These are phyloP conservation scores for Meteorus cinctellus DNA, from an alignment of 2,888 invertebrate genomes.

Conservation along the genomic window DNA sequence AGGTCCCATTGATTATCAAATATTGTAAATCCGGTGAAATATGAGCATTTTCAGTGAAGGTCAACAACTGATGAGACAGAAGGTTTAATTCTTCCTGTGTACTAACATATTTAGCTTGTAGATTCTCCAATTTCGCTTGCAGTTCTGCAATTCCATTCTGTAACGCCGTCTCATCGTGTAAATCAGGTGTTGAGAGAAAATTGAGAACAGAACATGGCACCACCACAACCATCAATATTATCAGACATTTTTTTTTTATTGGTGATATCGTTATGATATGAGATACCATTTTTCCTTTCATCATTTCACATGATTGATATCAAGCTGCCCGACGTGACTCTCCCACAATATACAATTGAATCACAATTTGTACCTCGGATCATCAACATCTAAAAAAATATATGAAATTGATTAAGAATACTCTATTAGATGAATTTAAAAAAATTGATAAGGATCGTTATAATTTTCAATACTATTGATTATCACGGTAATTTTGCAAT, in stretches of 20 bases:
- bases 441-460: background rate
- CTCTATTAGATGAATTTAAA: too few species aligned
- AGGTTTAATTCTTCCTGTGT: conserved; percentile 85
- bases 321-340: background rate
- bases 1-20: conserved; percentile 71
- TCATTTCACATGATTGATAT: conserved; percentile 18
- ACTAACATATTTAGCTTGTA: conserved; percentile 85
- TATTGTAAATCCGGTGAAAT: conserved; percentile 68
- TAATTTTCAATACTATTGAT: background rate
- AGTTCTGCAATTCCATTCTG: conserved; percentile 81
- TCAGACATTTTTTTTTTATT: conserved; percentile 63
- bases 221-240: conserved; percentile 63
- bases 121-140: conserved; percentile 84
- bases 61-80: conserved; percentile 79
- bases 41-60: conserved; percentile 66
- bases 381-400: background rate
- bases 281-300: conserved; percentile 58
- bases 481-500: background rate
- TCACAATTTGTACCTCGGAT: background rate
- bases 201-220: conserved; percentile 67
- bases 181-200: conserved; percentile 63
- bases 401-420: too few species aligned
- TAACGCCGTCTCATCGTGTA: conserved; percentile 63
- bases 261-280: conserved; percentile 64
- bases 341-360: background rate